Conservation (phyloP, 2,797 vertebrate species). For the Percopsis omiscomaycus region DNA sequence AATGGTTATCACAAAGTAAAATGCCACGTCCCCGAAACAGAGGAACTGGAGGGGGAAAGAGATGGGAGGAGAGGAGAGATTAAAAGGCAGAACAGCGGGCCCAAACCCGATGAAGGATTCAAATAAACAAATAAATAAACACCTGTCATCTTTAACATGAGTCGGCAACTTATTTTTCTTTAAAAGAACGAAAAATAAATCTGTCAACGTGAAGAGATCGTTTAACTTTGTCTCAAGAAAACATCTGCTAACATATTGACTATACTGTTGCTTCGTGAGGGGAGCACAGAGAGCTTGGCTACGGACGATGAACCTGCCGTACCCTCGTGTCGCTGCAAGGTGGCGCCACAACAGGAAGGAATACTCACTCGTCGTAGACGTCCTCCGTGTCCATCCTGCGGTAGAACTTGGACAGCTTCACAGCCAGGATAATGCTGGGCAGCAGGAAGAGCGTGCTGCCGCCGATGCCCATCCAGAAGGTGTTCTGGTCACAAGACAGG, state of each 20-base stretch:
- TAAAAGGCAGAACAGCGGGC: constrained; percentile 2
- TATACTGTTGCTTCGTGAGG: too few relatives aligned
- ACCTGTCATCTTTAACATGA: neutral
- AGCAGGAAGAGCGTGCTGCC: constrained; percentile 86
- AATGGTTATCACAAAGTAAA: constrained; percentile 99
- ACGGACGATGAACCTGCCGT: too few relatives aligned
- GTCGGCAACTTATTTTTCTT: neutral
- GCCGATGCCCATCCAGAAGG: constrained; percentile 96
- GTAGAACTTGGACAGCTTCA: constrained; percentile 94
- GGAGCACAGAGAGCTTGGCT: too few relatives aligned
- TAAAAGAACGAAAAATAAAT: neutral
- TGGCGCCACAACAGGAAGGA: neutral
- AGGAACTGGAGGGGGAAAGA: constrained; percentile 81
- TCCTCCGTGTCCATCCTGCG: constrained; percentile 98
- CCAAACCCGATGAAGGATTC: constrained; percentile 1
- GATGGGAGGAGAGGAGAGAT: constrained; percentile 36
- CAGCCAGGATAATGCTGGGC: constrained; percentile 89
- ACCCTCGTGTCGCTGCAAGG: too few relatives aligned
- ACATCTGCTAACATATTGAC: too few relatives aligned
- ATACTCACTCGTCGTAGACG: constrained; percentile 92
- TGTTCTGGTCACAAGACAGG: constrained; percentile 78
- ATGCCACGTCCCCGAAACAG: constrained; percentile 96
- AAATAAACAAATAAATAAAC: neutral
- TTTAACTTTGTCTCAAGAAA: too few relatives aligned
- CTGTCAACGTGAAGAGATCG: too few relatives aligned